Conservation (phyloP, 2,888 invertebrate species). For the Hypsopygia costalis region DNA sequence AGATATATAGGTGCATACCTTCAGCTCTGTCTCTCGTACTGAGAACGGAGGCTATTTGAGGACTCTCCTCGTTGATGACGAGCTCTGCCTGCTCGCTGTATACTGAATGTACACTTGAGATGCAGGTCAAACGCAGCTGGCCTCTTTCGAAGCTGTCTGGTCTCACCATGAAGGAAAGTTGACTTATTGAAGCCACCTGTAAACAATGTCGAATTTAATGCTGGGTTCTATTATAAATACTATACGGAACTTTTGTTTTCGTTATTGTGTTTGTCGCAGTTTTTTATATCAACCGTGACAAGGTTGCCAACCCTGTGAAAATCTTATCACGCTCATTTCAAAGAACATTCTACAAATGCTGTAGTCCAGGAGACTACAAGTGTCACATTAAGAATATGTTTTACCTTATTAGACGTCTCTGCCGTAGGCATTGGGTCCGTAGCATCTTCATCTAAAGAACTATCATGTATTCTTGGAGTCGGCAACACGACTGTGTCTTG, state of each 20-base stretch:
- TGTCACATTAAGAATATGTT: too few relatives aligned
- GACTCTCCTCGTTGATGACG: conserved; percentile 86
- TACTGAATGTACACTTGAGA: conserved; percentile 83
- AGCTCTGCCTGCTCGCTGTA: conserved; percentile 83
- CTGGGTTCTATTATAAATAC: too few relatives aligned
- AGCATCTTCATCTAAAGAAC: conserved; percentile 54
- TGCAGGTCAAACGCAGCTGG: conserved; percentile 83
- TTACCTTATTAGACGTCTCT: conserved; percentile 63
- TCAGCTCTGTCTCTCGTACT: conserved; percentile 83
- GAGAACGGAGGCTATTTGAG: conserved; percentile 86
- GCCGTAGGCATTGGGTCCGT: conserved; percentile 65
- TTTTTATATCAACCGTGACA: too few relatives aligned
- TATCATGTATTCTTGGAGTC: conserved; percentile 54
- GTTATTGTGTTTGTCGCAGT: too few relatives aligned
- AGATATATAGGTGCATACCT: too few relatives aligned
- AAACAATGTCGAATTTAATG: not conserved
- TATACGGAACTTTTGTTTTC: too few relatives aligned
- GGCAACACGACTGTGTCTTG: conserved; percentile 68
- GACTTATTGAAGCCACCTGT: conserved; percentile 69
- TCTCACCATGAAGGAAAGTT: conserved; percentile 77
- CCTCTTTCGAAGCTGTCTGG: conserved; percentile 84
- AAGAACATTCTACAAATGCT: too few relatives aligned
- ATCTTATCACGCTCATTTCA: too few relatives aligned
- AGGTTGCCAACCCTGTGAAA: too few relatives aligned
- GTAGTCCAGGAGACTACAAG: too few relatives aligned